A percentile compares a stretch with the other conserved stretches of the same genome.
Evolutionary conservation across 2,797 vertebrate species (phyloP).

Genomic region (Zenarchopterus dispar): DNA sequence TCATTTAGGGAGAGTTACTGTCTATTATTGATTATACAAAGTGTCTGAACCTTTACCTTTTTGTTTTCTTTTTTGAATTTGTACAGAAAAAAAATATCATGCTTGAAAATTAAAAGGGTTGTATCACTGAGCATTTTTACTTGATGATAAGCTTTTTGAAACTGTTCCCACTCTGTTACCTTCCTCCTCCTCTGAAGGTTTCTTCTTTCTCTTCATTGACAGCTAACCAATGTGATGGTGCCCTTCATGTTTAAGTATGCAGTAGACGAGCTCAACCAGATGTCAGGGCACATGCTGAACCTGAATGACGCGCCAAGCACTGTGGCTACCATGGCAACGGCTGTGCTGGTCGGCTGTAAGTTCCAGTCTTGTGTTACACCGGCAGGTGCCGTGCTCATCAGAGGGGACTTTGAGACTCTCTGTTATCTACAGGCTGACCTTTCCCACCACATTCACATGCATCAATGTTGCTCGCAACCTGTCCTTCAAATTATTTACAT

Average conservation of each 20-base stretch:
- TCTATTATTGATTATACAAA: no score
- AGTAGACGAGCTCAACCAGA: conserved; percentile 96
- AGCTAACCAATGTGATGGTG: conserved; percentile 95
- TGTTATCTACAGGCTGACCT: conserved; percentile 81
- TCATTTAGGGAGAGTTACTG: no score
- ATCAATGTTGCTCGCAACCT: conserved; percentile 62
- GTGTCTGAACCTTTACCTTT: no score
- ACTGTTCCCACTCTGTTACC: conserved; percentile 18
- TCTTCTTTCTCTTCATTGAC: conserved; percentile 33
- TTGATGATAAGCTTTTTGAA: conserved; percentile 41
- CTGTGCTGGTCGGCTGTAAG: conserved; percentile 97
- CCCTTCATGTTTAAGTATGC: conserved; percentile 99
- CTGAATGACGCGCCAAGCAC: conserved; percentile 92
- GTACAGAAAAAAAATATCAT: no score
- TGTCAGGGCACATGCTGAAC: conserved; percentile 95
- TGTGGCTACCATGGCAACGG: conserved; percentile 94
- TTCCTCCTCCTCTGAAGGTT: conserved; percentile 22
- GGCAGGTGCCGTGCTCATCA: conserved; percentile 77
- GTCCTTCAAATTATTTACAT: conserved; percentile 63
- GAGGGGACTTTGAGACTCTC: conserved; percentile 69
- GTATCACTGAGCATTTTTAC: no score
- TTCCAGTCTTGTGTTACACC: conserved; percentile 77
- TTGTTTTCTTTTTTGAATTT: no score
- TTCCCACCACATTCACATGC: conserved; percentile 68
- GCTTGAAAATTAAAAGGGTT: no score